Evolutionary conservation across 2,797 vertebrate species (phyloP).

Genomic region (Catharus ustulatus): DNA sequence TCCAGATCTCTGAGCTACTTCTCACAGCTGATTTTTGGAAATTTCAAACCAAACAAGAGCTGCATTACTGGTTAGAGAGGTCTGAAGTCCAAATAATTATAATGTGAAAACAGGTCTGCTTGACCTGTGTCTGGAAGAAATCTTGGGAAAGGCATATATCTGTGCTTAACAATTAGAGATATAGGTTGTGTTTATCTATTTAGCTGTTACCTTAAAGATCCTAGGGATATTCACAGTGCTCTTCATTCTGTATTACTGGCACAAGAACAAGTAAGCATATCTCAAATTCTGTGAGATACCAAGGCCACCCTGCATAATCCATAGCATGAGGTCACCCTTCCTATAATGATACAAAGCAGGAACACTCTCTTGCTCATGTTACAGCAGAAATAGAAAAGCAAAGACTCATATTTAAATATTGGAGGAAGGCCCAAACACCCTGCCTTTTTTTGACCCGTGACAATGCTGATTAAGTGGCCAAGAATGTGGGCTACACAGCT

Average conservation of each 20-base stretch:
- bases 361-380: slow-evolving; percentile 34
- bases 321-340: slow-evolving; percentile 46
- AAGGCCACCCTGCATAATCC: slow-evolving; percentile 12
- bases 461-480: slow-evolving; percentile 45
- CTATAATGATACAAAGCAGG: slow-evolving; percentile 12
- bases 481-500: background rate
- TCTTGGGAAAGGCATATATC: background rate
- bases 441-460: slow-evolving; percentile 23
- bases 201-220: background rate
- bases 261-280: background rate
- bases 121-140: background rate
- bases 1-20: background rate
- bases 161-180: background rate
- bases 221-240: background rate
- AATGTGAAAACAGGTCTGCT: background rate
- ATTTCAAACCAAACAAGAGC: background rate
- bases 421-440: slow-evolving; percentile 22
- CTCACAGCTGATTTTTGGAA: background rate
- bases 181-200: background rate
- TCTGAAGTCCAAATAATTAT: background rate
- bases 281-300: background rate
- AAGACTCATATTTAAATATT: background rate
- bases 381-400: slow-evolving; percentile 50
- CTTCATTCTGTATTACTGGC: background rate
- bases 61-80: background rate